Conservation (phyloP, 2,113 vertebrate species). For the Axis porcinus region DNA sequence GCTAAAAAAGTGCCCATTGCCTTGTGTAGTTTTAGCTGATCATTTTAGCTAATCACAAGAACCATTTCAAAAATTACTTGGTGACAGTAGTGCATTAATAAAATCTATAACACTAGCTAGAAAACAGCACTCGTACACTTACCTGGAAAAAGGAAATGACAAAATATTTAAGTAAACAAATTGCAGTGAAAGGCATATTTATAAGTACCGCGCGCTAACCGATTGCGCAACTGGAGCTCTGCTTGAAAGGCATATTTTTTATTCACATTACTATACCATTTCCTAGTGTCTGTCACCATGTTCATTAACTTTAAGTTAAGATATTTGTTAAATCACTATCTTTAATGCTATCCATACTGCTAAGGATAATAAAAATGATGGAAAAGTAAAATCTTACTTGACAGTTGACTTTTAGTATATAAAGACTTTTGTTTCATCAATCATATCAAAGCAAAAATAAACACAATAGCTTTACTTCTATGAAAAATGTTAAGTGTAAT, state of each 20-base stretch:
- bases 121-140: not conserved
- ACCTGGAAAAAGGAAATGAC: not conserved
- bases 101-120: not conserved
- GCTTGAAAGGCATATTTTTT: not conserved
- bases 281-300: not conserved
- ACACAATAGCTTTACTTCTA: not conserved
- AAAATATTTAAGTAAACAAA: slow-evolving; percentile 33
- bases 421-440: not conserved
- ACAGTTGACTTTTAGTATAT: not conserved
- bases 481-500: not conserved
- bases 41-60: not conserved
- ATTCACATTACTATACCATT: not conserved
- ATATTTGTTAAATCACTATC: not conserved
- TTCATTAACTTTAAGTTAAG: not conserved
- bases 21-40: not conserved
- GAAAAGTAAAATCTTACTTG: not conserved
- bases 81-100: not conserved
- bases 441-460: not conserved
- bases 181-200: not conserved
- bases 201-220: too few species aligned
- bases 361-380: slow-evolving; percentile 7
- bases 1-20: not conserved
- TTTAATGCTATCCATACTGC: not conserved
- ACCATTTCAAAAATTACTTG: not conserved
- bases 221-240: too few species aligned